phyloP scores from a whole-genome alignment of 2,888 invertebrate genomes.

The Mechanitis messenoides region DNA sequence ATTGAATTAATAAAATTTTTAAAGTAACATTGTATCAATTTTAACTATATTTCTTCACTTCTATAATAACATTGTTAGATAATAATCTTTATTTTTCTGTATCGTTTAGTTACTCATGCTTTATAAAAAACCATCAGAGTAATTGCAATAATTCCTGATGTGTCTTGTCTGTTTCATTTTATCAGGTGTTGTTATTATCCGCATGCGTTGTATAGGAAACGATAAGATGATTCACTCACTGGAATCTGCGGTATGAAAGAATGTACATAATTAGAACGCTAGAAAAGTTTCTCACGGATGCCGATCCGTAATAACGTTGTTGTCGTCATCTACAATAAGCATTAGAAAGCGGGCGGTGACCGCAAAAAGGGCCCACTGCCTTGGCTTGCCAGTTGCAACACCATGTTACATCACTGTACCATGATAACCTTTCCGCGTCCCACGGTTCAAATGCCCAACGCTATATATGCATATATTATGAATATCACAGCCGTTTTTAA shows the following conservation, averaged over 20 bases:
- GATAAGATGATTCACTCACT: slow-evolving; percentile 18
- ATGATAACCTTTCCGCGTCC: slow-evolving; percentile 44
- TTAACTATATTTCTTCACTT: too few relatives aligned
- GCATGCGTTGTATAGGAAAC: slow-evolving; percentile 14
- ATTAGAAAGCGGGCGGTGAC: slow-evolving; percentile 72
- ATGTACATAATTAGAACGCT: slow-evolving; percentile 43
- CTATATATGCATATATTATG: slow-evolving; percentile 28
- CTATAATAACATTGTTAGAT: too few relatives aligned
- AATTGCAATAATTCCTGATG: slow-evolving; percentile 10
- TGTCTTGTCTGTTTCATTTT: slow-evolving; percentile 14
- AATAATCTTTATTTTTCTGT: slow-evolving; percentile 4
- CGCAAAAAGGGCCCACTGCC: slow-evolving; percentile 61
- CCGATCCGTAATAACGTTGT: slow-evolving; percentile 54
- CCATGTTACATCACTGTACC: slow-evolving; percentile 65
- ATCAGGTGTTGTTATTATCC: slow-evolving; percentile 19
- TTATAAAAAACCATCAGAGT: background rate
- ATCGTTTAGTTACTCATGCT: slow-evolving; percentile 1
- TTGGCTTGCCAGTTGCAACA: slow-evolving; percentile 54
- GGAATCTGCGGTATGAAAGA: slow-evolving; percentile 24
- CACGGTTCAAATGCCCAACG: slow-evolving; percentile 29
- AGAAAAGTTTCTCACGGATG: slow-evolving; percentile 62
- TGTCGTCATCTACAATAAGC: slow-evolving; percentile 64
- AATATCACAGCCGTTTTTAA: slow-evolving; percentile 29
- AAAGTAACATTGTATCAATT: too few relatives aligned
- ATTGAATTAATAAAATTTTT: too few relatives aligned